These are phyloP conservation scores for Anorthoa munda DNA, from an alignment of 2,888 invertebrate genomes.

Conservation along the genomic window DNA sequence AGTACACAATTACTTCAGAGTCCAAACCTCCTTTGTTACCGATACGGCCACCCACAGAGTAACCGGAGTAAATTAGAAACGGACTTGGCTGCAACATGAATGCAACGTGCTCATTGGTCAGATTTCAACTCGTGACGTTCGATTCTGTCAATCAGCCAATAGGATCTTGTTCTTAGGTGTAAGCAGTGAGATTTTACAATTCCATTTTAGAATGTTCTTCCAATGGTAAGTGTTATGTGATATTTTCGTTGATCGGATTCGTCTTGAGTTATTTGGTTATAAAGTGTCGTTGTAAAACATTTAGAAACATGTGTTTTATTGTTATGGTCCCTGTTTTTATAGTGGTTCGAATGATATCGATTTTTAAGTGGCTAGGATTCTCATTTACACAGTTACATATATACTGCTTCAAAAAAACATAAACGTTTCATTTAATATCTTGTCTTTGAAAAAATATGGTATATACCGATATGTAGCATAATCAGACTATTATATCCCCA, in stretches of 20 bases:
- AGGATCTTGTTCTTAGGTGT: neutral
- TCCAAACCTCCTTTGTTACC: constrained; percentile 67
- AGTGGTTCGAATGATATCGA: constrained; percentile 4
- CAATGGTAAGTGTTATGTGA: constrained; percentile 56
- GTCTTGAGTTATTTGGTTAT: constrained; percentile 52
- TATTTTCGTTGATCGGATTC: constrained; percentile 56
- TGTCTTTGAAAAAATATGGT: no score
- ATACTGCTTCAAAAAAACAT: no score
- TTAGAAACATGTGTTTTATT: constrained; percentile 54
- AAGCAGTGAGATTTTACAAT: constrained; percentile 2
- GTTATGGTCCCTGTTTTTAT: constrained; percentile 46
- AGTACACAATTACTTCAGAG: constrained; percentile 61
- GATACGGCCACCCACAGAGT: constrained; percentile 71
- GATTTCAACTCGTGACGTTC: neutral
- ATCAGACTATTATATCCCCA: no score
- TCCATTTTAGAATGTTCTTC: neutral
- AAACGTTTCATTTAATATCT: no score
- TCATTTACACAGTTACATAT: neutral
- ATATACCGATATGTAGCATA: no score
- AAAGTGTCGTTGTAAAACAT: constrained; percentile 50
- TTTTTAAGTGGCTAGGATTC: neutral
- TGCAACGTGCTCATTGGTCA: constrained; percentile 4
- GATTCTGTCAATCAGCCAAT: constrained; percentile 16
- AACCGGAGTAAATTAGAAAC: constrained; percentile 32
- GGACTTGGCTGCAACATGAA: constrained; percentile 9